Conservation (phyloP, 2,888 invertebrate species). For the Amblyteles armatorius region DNA sequence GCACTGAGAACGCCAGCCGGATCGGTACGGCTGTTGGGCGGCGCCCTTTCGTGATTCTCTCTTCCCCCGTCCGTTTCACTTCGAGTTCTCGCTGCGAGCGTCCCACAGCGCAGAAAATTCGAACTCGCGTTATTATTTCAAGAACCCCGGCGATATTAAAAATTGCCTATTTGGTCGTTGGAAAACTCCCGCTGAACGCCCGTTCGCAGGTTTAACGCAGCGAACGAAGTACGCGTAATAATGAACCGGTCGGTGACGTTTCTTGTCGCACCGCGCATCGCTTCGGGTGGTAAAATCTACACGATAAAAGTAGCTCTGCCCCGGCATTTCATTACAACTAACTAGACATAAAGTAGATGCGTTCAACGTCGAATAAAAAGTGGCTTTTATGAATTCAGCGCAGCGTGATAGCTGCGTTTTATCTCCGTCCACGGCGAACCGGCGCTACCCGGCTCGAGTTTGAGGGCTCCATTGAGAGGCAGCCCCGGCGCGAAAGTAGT, state of each 20-base stretch:
- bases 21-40: constrained; percentile 65
- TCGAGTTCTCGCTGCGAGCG: neutral
- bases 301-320: neutral
- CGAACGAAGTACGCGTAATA: neutral
- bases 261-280: neutral
- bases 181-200: constrained; percentile 2
- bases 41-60: constrained; percentile 26
- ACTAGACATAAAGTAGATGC: constrained; percentile 35
- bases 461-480: constrained; percentile 51
- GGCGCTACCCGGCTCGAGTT: constrained; percentile 2
- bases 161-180: constrained; percentile 26
- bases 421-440: constrained; percentile 1
- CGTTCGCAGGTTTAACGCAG: neutral
- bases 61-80: constrained; percentile 11
- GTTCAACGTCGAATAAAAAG: constrained; percentile 51
- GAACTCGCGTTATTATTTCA: constrained; percentile 40
- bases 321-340: neutral
- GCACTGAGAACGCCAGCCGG: constrained; percentile 75
- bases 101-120: constrained; percentile 40
- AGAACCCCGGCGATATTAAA: constrained; percentile 37
- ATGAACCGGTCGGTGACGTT: neutral
- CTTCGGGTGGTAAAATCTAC: neutral
- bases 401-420: constrained; percentile 10
- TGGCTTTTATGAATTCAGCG: constrained; percentile 55
- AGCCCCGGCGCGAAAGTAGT: constrained; percentile 33